Conservation (phyloP, 37 sponge, comb jelly and placozoan species). For the Diacarnus erythraeanus region DNA sequence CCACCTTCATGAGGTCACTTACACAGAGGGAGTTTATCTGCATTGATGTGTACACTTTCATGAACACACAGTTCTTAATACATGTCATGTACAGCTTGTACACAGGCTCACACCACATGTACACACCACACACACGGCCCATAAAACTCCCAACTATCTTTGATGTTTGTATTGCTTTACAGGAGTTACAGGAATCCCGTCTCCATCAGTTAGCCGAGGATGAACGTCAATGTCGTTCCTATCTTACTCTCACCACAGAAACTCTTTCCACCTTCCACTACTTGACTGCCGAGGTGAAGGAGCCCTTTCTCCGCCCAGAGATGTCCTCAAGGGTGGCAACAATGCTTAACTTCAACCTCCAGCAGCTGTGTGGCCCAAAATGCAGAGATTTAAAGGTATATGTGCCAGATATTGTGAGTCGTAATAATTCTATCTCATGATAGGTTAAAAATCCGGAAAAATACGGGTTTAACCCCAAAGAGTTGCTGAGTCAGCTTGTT, state of each 20-base stretch:
- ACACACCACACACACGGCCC: too few relatives aligned
- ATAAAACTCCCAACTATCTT: not conserved
- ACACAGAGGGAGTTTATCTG: too few relatives aligned
- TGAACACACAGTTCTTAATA: not conserved
- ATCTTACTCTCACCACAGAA: slow-evolving; percentile 87
- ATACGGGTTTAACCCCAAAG: slow-evolving; percentile 88
- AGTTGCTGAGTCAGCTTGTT: slow-evolving; percentile 70
- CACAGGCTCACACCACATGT: not conserved
- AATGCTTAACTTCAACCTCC: slow-evolving; percentile 95
- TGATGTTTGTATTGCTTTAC: too few relatives aligned
- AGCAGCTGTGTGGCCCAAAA: slow-evolving; percentile 94
- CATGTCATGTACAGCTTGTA: not conserved
- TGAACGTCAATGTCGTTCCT: slow-evolving; percentile 92
- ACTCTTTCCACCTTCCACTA: slow-evolving; percentile 86
- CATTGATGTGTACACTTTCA: too few relatives aligned
- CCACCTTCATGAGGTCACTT: too few relatives aligned
- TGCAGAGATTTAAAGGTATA: slow-evolving; percentile 84
- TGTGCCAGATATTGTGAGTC: not conserved
- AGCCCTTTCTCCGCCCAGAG: slow-evolving; percentile 72
- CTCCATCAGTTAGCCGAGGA: slow-evolving; percentile 83
- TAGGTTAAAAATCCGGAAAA: slow-evolving; percentile 90
- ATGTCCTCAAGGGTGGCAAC: slow-evolving; percentile 70
- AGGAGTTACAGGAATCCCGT: slow-evolving; percentile 71
- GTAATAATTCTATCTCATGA: not conserved
- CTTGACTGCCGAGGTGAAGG: slow-evolving; percentile 71